Percentiles rank a stretch among this genome's conserved stretches.
Conservation (phyloP, 2,888 invertebrate species). For the Apamea epomidion region DNA sequence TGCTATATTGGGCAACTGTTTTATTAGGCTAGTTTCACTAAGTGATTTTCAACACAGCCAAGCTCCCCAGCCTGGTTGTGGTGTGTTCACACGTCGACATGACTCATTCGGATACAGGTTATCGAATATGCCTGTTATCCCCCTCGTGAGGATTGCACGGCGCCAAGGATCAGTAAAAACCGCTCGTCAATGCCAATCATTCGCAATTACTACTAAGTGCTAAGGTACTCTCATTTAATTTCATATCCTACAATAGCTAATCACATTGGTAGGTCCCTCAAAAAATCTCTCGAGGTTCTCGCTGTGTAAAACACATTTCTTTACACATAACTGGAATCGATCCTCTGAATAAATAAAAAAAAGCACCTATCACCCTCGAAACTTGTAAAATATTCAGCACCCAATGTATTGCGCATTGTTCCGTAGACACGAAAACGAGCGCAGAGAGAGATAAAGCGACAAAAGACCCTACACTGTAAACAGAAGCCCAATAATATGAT, state of each 20-base stretch:
- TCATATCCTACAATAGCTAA: not conserved
- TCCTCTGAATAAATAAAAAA: constrained; percentile 35
- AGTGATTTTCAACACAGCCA: not conserved
- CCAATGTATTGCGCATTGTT: constrained; percentile 11
- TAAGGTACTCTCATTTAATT: not conserved
- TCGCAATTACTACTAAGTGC: not conserved
- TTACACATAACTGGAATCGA: not conserved
- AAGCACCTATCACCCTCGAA: not conserved
- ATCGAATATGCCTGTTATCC: not conserved
- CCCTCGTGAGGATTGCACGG: no score
- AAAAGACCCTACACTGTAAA: constrained; percentile 12
- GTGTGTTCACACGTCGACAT: not conserved
- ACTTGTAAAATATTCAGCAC: constrained; percentile 47
- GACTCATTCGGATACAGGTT: not conserved
- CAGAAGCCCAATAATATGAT: constrained; percentile 36
- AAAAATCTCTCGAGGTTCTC: not conserved
- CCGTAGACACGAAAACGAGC: constrained; percentile 1
- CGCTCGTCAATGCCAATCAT: not conserved
- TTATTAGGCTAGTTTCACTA: not conserved
- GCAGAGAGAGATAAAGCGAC: constrained; percentile 31
- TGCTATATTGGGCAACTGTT: not conserved
- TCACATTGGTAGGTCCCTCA: not conserved
- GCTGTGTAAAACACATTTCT: not conserved
- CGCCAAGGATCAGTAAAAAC: not conserved
- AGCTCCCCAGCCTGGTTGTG: no score